Conservation (phyloP, 2,113 vertebrate genomes). For the Trematocara zebra region DNA sequence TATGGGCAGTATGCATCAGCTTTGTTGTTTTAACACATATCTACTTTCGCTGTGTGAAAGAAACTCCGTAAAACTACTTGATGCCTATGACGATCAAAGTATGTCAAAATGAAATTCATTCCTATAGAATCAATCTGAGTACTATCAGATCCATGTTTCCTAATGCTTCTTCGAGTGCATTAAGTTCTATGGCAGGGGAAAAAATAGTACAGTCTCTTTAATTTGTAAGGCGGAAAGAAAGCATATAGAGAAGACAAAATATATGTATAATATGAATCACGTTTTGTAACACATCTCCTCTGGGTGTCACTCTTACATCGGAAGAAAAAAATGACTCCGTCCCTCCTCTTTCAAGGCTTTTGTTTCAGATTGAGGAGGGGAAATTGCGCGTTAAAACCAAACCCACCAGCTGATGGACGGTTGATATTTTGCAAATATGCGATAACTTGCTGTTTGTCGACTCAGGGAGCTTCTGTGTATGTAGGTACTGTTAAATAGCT, state of each 20-base stretch:
- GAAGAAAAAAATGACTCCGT: not conserved
- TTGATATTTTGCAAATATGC: not conserved
- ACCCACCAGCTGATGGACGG: not conserved
- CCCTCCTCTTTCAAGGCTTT: not conserved
- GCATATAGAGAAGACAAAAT: not conserved
- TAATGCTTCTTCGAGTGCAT: not conserved
- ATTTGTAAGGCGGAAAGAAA: not conserved
- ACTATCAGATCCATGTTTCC: not conserved
- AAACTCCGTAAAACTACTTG: not conserved
- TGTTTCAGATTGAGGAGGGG: not conserved
- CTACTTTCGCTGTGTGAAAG: rapidly evolving
- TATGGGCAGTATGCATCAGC: not conserved
- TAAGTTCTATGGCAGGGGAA: not conserved
- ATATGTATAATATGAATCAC: not conserved
- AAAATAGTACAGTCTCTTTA: not conserved
- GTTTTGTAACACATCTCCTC: not conserved
- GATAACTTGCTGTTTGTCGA: rapidly evolving
- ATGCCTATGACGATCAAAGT: not conserved
- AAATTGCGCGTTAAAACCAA: not conserved
- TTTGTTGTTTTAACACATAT: not conserved
- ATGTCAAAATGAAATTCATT: not conserved
- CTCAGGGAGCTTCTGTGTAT: not conserved
- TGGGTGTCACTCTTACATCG: constrained; percentile 1
- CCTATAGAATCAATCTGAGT: not conserved
- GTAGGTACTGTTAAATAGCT: not conserved